Percentiles rank a stretch among this genome's conserved stretches.
phyloP scores from a whole-genome alignment of 1,140 invertebrate species.

The Pygmarrhopalites habei region DNA sequence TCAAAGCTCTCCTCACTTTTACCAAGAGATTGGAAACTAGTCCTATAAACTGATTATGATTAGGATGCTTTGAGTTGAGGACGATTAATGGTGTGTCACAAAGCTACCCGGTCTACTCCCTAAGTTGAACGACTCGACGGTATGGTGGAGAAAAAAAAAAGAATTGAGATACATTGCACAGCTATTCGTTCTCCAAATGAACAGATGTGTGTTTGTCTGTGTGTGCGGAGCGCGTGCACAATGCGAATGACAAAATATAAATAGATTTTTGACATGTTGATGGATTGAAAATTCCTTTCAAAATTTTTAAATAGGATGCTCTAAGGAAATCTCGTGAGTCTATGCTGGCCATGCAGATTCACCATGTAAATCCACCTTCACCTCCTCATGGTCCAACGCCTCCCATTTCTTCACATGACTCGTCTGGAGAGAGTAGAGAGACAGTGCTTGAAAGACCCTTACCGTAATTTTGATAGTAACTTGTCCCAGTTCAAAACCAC shows the following conservation, averaged over 20 bases:
- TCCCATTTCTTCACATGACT: conserved; percentile 17
- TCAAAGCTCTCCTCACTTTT: too few species aligned
- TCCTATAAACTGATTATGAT: too few species aligned
- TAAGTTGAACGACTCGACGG: too few species aligned
- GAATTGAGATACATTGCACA: too few species aligned
- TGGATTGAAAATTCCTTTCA: background rate
- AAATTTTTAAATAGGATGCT: conserved; percentile 60
- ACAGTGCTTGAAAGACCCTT: conserved; percentile 17
- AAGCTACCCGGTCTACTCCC: too few species aligned
- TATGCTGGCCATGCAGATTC: conserved; percentile 4
- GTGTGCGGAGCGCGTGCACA: background rate
- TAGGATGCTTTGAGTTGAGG: too few species aligned
- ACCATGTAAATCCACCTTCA: background rate
- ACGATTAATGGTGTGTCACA: too few species aligned
- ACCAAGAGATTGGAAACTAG: too few species aligned
- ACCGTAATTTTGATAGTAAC: background rate
- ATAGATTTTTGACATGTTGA: background rate
- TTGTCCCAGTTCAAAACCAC: background rate
- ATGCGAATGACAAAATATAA: background rate
- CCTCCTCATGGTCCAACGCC: background rate
- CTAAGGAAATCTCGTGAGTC: conserved; percentile 60
- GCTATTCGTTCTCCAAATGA: too few species aligned
- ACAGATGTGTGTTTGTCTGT: too few species aligned
- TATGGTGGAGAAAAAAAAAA: too few species aligned
- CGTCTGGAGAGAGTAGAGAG: conserved; percentile 20